Conservation (phyloP, 2,888 invertebrate species). For the Platycheirus albimanus region DNA sequence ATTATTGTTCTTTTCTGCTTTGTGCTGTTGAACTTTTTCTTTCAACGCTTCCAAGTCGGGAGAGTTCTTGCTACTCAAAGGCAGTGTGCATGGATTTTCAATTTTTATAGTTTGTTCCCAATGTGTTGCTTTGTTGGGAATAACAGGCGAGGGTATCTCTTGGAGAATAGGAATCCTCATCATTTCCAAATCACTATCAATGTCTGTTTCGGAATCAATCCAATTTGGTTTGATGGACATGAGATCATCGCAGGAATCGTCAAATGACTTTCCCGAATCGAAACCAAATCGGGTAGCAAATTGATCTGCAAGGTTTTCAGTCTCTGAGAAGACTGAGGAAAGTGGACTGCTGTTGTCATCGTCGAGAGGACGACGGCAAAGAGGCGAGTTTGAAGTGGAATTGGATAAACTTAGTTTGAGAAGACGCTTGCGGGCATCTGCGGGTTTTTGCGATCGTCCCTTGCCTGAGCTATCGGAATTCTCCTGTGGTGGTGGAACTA, state of each 20-base stretch:
- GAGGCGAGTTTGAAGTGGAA: constrained; percentile 75
- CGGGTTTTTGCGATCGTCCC: constrained; percentile 57
- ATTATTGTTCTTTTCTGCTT: constrained; percentile 66
- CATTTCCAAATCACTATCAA: constrained; percentile 77
- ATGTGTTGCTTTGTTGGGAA: constrained; percentile 1
- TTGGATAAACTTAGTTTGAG: constrained; percentile 77
- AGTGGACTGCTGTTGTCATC: constrained; percentile 60
- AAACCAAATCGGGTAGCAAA: constrained; percentile 54
- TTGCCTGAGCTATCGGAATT: constrained; percentile 85
- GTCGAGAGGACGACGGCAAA: constrained; percentile 41
- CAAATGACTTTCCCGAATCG: constrained; percentile 75
- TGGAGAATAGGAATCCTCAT: constrained; percentile 77
- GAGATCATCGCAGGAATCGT: constrained; percentile 76
- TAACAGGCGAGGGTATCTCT: constrained; percentile 72
- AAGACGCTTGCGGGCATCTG: constrained; percentile 77
- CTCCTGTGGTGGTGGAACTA: constrained; percentile 36
- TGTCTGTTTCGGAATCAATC: constrained; percentile 76
- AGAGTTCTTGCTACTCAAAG: constrained; percentile 21
- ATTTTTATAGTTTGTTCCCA: constrained; percentile 10
- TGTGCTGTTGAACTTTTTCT: constrained; percentile 69
- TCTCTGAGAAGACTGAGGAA: constrained; percentile 71
- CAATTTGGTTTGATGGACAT: constrained; percentile 72
- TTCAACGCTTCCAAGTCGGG: constrained; percentile 57
- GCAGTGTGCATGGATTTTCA: neutral
- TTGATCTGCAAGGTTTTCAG: constrained; percentile 73